Evolutionary conservation across 1,140 invertebrate genomes (phyloP), one percentile per base, ranked within the genome.

Genomic region (Zaprionus ornatus): DNA sequence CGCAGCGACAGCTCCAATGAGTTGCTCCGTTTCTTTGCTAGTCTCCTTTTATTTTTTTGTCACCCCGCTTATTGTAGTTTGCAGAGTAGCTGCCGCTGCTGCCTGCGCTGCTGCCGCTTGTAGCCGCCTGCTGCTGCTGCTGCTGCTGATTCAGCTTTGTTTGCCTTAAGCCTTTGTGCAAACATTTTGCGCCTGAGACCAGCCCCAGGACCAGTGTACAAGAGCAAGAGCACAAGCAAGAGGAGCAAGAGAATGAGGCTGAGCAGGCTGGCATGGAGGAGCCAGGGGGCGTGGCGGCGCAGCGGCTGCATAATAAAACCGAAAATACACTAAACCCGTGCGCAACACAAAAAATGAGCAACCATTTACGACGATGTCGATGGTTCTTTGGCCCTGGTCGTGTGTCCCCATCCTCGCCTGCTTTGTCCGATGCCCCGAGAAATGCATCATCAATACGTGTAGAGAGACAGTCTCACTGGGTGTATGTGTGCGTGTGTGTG

Each of bases 121-220:
- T 75, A 66, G 65, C 37, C 59, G 79, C 60, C 62, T 65, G 37
- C 37, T 40, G 37, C 27, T 67, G 60, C 42, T 32, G 45, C 70
- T 65, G 72, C 79, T 87, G 87, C 87, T 90, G 87, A 91, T 87
- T 90, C 87, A 90, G 87, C 87, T 90, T 90, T 90, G 87, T 91
- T 91, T 90, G 87, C 83, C 83, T 82, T 91, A 91, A 91, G 87
- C 87, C 87, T 87, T 91, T 91, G 87, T 88, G 88, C 87, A 91
- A 86, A 91, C 83, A 91, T 91, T 91, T 91, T 86, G 80, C 78
- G 73, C 85, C 81, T 88, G 69, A 65, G 84, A 68, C 60, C 74
- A 70, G 60, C 63, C 77, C 37, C 45, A 64, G 76, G 70, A 59
- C 54, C 42, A 69, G 40, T 45, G 40, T 45, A 19, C n/a, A 45